Evolutionary conservation across 2,888 invertebrate genomes (phyloP), one percentile per base, ranked within the genome.

Genomic region (Drosophila gaucha): DNA sequence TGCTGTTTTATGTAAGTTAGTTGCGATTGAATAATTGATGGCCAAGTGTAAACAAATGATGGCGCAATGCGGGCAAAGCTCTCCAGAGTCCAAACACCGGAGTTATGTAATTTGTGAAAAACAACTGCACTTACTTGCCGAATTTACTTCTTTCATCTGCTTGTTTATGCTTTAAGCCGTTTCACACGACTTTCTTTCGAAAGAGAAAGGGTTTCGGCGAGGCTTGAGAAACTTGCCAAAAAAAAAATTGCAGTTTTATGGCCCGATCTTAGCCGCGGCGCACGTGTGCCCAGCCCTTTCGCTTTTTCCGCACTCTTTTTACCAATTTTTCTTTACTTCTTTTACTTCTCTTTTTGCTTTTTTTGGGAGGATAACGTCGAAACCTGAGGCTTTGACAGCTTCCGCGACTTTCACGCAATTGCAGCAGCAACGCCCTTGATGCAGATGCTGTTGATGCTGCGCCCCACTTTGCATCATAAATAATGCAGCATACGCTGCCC

Each of bases 401-500:
- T 83, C 80, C 80, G 86, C 84, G 65, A 86, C 83, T 83, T 86
- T 83, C 86, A 83, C 82, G 75, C 68, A 82, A 74, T 73, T 78
- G 78, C 78, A 59, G 56, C 66, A 67, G 56, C 50, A 46, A 62
- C 69, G 85, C 75, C 78, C 67, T 78, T 84, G 65, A 50, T 46
- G 78, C 39, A 52, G 65, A 52, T 35, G 26, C 12, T 12, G 22
- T 14, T 8, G 46, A 20, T 28, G 56, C 43, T 55, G 72, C 59
- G 80, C 63, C 70, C 79, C 79, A 78, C 67, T 79, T 82, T 70
- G 78, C 44, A 78, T 70, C 79, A 80, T 74, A 74, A 71, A 74
- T 71, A 70, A 74, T 74, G 55, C 67, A 69, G 49, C 47, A 26
- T 9, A 30, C 30, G 50, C 31, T 16, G 66, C 46, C 70, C 10